Conservation (phyloP, 2,797 vertebrate genomes). For the Gallinago stenura region DNA sequence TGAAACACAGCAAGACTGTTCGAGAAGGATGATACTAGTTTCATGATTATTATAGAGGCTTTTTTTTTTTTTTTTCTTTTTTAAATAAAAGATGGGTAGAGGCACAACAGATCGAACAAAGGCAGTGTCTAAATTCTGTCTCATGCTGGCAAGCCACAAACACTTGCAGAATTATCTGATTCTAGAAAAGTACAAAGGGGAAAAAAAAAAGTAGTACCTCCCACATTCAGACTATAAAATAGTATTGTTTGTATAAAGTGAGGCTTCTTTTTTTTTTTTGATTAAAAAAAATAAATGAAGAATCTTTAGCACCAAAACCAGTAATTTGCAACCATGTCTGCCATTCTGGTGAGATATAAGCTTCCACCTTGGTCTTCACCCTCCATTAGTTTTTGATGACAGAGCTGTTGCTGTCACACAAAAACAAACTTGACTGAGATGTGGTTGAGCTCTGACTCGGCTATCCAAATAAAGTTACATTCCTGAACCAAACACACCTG, state of each 20-base stretch:
- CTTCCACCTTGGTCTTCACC: neutral
- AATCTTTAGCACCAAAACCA: neutral
- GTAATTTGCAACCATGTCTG: rapidly evolving
- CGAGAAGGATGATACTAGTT: neutral
- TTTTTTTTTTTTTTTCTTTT: no score
- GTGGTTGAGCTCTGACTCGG: neutral
- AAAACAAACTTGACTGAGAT: neutral
- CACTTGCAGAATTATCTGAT: neutral
- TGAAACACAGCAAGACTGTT: neutral
- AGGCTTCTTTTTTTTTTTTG: neutral
- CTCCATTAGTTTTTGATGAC: neutral
- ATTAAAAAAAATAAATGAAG: neutral
- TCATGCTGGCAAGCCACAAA: neutral
- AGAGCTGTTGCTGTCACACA: neutral
- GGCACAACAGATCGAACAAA: neutral
- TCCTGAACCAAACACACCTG: neutral
- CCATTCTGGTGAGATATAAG: neutral
- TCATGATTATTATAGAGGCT: rapidly evolving
- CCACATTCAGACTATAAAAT: neutral
- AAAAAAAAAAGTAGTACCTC: neutral
- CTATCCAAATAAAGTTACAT: neutral
- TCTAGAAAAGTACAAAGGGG: neutral
- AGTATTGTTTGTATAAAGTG: neutral
- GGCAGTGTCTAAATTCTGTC: neutral
- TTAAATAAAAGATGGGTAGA: neutral